These are phyloP conservation scores for Gallinago undulata DNA, from an alignment of 2,113 vertebrate genomes.

Conservation along the genomic window DNA sequence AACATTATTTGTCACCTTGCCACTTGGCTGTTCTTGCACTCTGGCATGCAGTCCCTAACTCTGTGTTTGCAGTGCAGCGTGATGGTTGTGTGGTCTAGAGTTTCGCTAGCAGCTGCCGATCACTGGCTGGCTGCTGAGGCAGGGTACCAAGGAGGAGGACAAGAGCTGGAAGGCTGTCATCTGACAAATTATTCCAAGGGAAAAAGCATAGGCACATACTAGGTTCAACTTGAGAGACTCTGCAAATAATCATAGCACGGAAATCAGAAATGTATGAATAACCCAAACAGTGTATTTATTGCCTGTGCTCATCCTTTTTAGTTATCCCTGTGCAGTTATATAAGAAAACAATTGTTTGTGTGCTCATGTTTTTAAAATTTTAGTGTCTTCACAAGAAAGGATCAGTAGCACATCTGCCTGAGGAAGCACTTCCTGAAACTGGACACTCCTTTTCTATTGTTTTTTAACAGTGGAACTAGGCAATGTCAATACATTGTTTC, in stretches of 20 bases:
- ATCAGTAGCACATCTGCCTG: background rate
- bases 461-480: background rate
- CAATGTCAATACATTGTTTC: background rate
- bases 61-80: background rate
- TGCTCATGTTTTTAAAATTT: background rate
- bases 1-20: slow-evolving; percentile 16
- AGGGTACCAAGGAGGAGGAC: background rate
- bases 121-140: background rate
- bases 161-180: background rate
- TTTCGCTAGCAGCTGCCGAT: background rate
- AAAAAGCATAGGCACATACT: background rate
- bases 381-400: background rate
- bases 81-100: background rate
- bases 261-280: background rate
- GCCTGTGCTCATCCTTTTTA: background rate
- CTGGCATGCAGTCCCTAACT: background rate
- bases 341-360: background rate
- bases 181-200: background rate
- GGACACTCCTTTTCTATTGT: accelerated
- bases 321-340: background rate
- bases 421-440: background rate
- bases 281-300: background rate
- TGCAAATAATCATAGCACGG: background rate
- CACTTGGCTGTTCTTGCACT: slow-evolving; percentile 16
- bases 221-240: background rate